phyloP scores from a whole-genome alignment of 2,113 vertebrate genomes.

The Pampusana beccarii region DNA sequence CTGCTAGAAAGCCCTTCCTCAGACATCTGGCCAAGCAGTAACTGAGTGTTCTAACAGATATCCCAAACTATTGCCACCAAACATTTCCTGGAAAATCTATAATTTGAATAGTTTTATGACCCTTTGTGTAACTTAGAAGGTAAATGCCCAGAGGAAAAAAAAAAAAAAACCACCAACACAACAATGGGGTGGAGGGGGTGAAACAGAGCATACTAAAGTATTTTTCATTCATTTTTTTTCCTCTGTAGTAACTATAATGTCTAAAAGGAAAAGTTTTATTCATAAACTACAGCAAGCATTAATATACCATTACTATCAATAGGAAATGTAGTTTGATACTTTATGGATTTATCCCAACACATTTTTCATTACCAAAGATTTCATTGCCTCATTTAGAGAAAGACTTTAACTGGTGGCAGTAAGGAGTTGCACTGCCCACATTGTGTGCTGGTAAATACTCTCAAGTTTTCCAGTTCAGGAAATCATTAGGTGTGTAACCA shows the following conservation, averaged over 20 bases:
- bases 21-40: conserved; percentile 54
- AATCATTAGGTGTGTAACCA: neutral
- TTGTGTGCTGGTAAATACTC: neutral
- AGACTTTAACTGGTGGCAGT: neutral
- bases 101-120: conserved; percentile 59
- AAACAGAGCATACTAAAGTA: neutral
- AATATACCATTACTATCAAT: neutral
- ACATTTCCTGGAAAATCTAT: conserved; percentile 68
- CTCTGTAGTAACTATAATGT: neutral
- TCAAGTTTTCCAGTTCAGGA: neutral
- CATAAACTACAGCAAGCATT: neutral
- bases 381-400: neutral
- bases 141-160: neutral
- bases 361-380: neutral
- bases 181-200: too few relatives aligned
- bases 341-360: neutral
- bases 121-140: conserved; percentile 51
- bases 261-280: neutral
- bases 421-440: neutral
- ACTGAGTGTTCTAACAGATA: conserved; percentile 61
- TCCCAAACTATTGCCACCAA: conserved; percentile 41
- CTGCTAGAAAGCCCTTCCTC: conserved; percentile 31
- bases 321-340: neutral
- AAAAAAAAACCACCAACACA: fast-evolving
- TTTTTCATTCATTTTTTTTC: neutral